A percentile compares a stretch with the other conserved stretches of the same genome.
These are phyloP conservation scores for Molossus molossus DNA, from an alignment of 2,797 vertebrate species.

Conservation along the genomic window DNA sequence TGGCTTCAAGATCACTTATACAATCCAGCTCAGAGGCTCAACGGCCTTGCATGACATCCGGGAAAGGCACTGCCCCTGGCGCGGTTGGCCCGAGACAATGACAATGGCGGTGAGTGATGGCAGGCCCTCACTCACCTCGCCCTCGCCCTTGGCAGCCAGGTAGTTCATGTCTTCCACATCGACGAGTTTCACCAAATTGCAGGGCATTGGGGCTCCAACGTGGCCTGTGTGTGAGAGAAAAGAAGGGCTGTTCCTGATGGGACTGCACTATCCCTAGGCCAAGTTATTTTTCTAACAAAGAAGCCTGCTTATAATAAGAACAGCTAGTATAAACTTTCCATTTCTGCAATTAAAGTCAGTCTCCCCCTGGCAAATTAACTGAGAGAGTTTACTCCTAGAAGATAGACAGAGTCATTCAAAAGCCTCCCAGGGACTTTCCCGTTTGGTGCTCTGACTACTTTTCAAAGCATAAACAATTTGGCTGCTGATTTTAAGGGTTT, in stretches of 20 bases:
- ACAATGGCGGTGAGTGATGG: accelerated
- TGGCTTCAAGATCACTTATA: not conserved
- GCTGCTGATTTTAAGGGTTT: not conserved
- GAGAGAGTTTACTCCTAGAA: not conserved
- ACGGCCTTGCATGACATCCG: accelerated
- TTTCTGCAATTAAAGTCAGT: not conserved
- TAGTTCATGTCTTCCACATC: constrained; percentile 99
- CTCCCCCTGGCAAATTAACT: not conserved
- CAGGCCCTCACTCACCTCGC: constrained; percentile 92
- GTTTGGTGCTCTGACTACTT: not conserved
- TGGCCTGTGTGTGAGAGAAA: constrained; percentile 91
- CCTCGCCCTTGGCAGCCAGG: constrained; percentile 95
- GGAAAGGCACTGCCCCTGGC: accelerated
- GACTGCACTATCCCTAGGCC: not conserved
- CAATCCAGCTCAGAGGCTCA: not conserved
- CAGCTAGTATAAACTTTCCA: not conserved
- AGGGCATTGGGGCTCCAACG: constrained; percentile 97
- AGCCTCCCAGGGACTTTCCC: not conserved
- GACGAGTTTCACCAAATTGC: constrained; percentile 94
- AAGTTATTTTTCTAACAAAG: not conserved
- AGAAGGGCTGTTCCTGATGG: not conserved
- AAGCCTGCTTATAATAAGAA: not conserved
- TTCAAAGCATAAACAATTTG: not conserved
- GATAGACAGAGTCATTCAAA: not conserved
- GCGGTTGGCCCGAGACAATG: accelerated